Evolutionary conservation across 2,888 invertebrate genomes (phyloP).

Genomic region (Drosophila tripunctata): DNA sequence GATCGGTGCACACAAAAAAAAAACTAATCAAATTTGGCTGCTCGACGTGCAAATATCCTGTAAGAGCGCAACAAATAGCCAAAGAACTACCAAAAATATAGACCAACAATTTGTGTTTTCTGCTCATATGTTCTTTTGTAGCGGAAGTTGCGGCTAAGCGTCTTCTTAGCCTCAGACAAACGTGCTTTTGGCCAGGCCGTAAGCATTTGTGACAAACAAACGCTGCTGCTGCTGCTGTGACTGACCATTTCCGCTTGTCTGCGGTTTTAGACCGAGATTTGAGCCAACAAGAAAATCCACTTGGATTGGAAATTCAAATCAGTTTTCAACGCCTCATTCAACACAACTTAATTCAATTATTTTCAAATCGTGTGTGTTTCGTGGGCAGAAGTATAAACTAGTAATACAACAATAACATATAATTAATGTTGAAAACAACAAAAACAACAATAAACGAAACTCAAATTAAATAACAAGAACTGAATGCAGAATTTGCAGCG

Average conservation of each 20-base stretch:
- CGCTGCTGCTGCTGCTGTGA: constrained; percentile 29
- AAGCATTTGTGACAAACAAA: constrained; percentile 64
- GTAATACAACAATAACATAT: constrained; percentile 18
- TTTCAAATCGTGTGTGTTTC: constrained; percentile 58
- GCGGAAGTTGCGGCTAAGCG: constrained; percentile 48
- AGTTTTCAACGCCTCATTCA: constrained; percentile 75
- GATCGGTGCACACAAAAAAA: constrained; percentile 50
- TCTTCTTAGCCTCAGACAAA: constrained; percentile 32
- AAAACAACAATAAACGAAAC: constrained; percentile 30
- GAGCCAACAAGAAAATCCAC: constrained; percentile 57
- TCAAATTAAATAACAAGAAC: constrained; percentile 45
- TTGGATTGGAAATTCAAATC: constrained; percentile 51
- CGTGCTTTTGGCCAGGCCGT: constrained; percentile 45
- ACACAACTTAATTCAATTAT: constrained; percentile 81
- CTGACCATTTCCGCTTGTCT: constrained; percentile 53
- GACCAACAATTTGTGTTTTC: not conserved
- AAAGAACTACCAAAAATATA: too few relatives aligned
- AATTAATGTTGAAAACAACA: constrained; percentile 19
- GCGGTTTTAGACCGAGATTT: constrained; percentile 27
- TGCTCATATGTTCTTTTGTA: constrained; percentile 15
- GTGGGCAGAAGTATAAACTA: constrained; percentile 26
- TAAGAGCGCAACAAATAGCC: constrained; percentile 6
- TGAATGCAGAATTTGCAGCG: constrained; percentile 4
- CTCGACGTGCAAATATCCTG: constrained; percentile 44
- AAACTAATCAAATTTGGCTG: constrained; percentile 28